Evolutionary conservation across 1,140 invertebrate genomes (phyloP).

Genomic region (Dinothrombium tinctorium): DNA sequence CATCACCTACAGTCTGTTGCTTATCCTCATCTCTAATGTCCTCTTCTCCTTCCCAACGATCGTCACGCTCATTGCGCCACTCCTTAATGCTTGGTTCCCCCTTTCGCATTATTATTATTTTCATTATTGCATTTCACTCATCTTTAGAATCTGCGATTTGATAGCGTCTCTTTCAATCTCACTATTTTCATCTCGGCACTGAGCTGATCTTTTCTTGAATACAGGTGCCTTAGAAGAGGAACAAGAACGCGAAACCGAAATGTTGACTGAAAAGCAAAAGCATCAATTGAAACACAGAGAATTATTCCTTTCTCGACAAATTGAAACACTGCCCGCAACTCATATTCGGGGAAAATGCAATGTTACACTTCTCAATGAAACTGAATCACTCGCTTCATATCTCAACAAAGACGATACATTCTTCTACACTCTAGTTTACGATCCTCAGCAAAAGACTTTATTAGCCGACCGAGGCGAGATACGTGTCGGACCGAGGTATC

Average conservation of each 20-base stretch:
- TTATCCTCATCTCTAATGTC: no score
- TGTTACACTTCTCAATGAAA: conserved; percentile 92
- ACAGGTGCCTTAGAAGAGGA: conserved; percentile 34
- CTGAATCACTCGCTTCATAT: conserved; percentile 81
- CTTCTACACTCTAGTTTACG: conserved; percentile 53
- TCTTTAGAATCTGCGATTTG: no score
- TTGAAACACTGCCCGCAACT: conserved; percentile 90
- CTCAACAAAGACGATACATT: conserved; percentile 73
- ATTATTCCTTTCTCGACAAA: conserved; percentile 87
- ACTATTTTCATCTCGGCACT: no score
- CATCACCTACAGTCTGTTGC: no score
- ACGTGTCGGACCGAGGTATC: conserved; percentile 76
- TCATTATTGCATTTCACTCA: no score
- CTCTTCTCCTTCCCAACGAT: no score
- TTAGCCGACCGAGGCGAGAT: conserved; percentile 95
- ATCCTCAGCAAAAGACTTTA: conserved; percentile 92
- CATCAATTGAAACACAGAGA: conserved; percentile 93
- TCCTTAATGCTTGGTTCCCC: no score
- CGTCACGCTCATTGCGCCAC: no score
- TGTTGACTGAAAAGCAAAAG: conserved; percentile 42
- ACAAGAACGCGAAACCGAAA: conserved; percentile 18
- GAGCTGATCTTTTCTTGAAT: conserved; percentile 13
- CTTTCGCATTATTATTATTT: no score
- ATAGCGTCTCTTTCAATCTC: no score
- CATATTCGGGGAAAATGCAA: conserved; percentile 97